phyloP scores from a whole-genome alignment of 2,113 vertebrate genomes.

The Motacilla alba region DNA sequence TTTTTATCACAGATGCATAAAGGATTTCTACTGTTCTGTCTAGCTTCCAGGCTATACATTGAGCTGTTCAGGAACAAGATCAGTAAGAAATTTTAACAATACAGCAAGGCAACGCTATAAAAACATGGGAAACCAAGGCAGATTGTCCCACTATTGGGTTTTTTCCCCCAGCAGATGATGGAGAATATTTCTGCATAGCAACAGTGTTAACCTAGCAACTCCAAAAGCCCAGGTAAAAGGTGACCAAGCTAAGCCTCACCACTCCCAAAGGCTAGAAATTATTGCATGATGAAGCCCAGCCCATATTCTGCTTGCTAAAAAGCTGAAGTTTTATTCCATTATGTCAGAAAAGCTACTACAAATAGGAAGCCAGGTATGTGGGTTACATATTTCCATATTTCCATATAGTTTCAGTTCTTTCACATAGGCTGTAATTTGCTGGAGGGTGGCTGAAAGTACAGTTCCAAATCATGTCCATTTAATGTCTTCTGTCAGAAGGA shows the following conservation, averaged over 20 bases:
- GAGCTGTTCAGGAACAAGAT: not conserved
- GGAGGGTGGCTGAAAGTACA: not conserved
- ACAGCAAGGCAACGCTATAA: not conserved
- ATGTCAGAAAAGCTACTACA: not conserved
- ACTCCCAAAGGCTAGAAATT: not conserved
- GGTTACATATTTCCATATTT: not conserved
- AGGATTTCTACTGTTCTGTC: not conserved
- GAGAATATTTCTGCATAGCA: not conserved
- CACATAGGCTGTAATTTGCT: not conserved
- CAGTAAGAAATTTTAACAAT: not conserved
- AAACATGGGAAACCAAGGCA: not conserved
- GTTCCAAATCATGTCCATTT: not conserved
- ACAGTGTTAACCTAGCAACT: not conserved
- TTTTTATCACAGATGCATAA: not conserved
- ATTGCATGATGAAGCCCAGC: not conserved
- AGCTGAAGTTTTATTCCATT: not conserved
- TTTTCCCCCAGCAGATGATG: not conserved
- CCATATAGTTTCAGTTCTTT: not conserved
- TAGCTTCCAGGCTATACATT: not conserved
- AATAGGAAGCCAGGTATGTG: not conserved
- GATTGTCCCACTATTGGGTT: not conserved
- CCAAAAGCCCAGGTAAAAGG: not conserved
- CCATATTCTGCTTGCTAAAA: not conserved
- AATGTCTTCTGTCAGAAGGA: not conserved
- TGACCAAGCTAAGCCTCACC: not conserved